Evolutionary conservation across 1,140 invertebrate species (phyloP).

Genomic region (Aricia agestis): DNA sequence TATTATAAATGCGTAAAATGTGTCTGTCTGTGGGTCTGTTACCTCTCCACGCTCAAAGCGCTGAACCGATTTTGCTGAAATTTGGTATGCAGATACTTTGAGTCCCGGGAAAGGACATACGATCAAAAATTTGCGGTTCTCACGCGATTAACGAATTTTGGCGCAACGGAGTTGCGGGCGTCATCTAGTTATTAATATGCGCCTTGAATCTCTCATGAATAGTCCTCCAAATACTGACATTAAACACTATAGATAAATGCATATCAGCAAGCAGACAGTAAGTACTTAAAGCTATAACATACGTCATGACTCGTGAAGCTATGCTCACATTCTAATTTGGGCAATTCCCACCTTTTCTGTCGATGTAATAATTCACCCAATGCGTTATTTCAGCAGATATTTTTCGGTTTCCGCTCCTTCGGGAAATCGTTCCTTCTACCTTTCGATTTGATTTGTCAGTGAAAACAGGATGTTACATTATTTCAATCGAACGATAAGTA

Average conservation of each 20-base stretch:
- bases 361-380: not conserved
- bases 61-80: no score
- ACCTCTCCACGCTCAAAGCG: no score
- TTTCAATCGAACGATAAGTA: not conserved
- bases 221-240: not conserved
- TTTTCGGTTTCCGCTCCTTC: not conserved
- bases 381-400: constrained; percentile 1
- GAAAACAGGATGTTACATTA: constrained; percentile 4
- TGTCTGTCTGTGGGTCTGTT: no score
- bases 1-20: no score
- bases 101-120: no score
- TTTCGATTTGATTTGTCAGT: not conserved
- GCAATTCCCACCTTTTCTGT: not conserved
- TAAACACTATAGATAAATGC: not conserved
- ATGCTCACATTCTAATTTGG: constrained; percentile 5
- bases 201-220: no score
- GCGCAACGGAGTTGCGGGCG: no score
- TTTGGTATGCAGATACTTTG: no score
- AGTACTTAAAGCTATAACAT: not conserved
- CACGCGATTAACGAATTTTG: no score
- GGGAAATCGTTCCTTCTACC: not conserved
- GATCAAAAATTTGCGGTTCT: no score
- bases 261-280: not conserved
- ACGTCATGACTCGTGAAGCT: not conserved
- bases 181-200: no score